phyloP scores from a whole-genome alignment of 1,140 invertebrate species.

The Tetraneura akinire region DNA sequence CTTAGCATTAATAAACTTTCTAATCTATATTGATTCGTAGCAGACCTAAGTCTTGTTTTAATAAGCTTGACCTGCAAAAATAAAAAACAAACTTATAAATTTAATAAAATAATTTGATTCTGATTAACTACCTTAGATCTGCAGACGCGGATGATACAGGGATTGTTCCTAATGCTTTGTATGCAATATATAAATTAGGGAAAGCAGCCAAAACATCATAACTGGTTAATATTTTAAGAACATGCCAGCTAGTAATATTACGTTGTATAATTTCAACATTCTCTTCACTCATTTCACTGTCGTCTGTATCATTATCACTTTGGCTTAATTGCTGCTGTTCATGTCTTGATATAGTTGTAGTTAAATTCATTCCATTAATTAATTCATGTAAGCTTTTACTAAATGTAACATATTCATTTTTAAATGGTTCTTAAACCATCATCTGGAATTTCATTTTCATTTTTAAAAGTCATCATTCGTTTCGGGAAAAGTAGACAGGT shows the following conservation, averaged over 20 bases:
- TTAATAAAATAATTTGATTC: no score
- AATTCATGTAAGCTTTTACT: neutral
- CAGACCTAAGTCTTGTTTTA: neutral
- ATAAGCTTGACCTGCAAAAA: neutral
- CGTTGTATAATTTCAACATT: neutral
- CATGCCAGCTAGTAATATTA: neutral
- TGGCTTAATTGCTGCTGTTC: neutral
- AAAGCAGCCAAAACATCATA: neutral
- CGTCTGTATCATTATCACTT: neutral
- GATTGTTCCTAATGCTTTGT: neutral
- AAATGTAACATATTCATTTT: neutral
- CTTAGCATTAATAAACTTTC: neutral
- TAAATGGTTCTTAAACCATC: neutral
- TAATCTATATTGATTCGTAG: neutral
- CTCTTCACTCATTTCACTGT: neutral
- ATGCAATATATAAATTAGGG: neutral
- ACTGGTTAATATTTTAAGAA: constrained; percentile 3
- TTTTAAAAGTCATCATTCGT: neutral
- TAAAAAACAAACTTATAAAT: no score
- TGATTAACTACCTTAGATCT: no score
- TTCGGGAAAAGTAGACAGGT: neutral
- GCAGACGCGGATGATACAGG: neutral
- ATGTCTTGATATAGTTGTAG: neutral
- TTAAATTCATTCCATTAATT: neutral
- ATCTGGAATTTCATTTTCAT: neutral